Conservation (phyloP, 2,113 vertebrate genomes). For the Phocoena phocoena region DNA sequence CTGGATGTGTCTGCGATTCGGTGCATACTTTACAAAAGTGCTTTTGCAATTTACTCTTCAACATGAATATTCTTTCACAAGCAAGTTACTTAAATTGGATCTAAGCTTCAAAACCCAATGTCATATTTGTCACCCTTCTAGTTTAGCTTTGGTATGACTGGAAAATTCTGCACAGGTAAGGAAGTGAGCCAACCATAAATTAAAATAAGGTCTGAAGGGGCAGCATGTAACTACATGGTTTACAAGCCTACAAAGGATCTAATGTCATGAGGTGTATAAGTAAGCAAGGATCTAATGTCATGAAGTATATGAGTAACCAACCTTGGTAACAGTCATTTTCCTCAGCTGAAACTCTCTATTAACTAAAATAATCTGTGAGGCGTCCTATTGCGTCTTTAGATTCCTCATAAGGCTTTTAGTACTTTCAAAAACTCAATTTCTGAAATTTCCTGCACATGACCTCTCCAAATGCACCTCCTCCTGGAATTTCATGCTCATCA, state of each 20-base stretch:
- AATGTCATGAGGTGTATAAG: constrained; percentile 28
- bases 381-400: neutral
- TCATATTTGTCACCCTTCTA: constrained; percentile 58
- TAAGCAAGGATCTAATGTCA: neutral
- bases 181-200: constrained; percentile 55
- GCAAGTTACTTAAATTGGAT: constrained; percentile 53
- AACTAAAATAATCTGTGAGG: neutral
- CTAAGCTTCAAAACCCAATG: constrained; percentile 42
- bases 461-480: neutral
- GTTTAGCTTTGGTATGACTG: constrained; percentile 36
- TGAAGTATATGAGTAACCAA: constrained; percentile 30
- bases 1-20: neutral
- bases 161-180: constrained; percentile 59
- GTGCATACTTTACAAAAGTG: neutral
- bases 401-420: neutral
- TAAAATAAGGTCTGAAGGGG: constrained; percentile 53
- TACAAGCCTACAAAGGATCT: constrained; percentile 19
- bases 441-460: neutral
- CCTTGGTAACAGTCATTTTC: constrained; percentile 42
- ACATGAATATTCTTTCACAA: constrained; percentile 54
- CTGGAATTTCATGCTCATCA: constrained; percentile 28
- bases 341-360: constrained; percentile 27
- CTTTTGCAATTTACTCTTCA: neutral
- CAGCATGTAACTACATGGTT: neutral
- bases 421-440: constrained; percentile 29